These are phyloP conservation scores for Trachelus iudaicus DNA, from an alignment of 2,888 invertebrate genomes.

Conservation along the genomic window DNA sequence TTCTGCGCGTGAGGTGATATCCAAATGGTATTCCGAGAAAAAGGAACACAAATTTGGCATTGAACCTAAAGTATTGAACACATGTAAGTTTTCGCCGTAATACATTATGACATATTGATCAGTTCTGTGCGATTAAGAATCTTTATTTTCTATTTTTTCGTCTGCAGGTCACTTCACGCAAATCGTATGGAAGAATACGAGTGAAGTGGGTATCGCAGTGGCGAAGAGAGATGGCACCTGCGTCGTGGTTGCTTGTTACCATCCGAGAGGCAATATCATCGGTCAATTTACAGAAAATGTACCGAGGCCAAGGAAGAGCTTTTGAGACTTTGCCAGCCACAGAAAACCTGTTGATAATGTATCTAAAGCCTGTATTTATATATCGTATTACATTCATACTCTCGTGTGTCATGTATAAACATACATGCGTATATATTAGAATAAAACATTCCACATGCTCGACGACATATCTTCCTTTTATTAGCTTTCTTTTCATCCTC, in stretches of 20 bases:
- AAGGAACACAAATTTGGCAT: conserved; percentile 76
- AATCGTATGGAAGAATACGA: conserved; percentile 83
- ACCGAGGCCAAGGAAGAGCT: conserved; percentile 47
- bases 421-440: not conserved
- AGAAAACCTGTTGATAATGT: conserved; percentile 40
- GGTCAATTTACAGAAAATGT: conserved; percentile 67
- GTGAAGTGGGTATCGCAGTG: conserved; percentile 80
- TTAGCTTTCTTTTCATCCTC: no score
- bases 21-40: conserved; percentile 83
- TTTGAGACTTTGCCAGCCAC: conserved; percentile 32
- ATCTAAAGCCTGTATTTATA: conserved; percentile 37
- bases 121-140: no score
- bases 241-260: conserved; percentile 73
- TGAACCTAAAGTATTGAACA: conserved; percentile 74
- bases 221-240: conserved; percentile 71
- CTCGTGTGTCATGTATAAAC: not conserved
- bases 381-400: not conserved
- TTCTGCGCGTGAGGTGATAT: conserved; percentile 76
- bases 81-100: conserved; percentile 70
- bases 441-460: no score
- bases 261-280: conserved; percentile 72
- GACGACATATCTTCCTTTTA: no score
- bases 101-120: no score
- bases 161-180: conserved; percentile 72
- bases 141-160: no score